phyloP scores from a whole-genome alignment of 2,797 vertebrate species.

The Bradypodion pumilum region DNA sequence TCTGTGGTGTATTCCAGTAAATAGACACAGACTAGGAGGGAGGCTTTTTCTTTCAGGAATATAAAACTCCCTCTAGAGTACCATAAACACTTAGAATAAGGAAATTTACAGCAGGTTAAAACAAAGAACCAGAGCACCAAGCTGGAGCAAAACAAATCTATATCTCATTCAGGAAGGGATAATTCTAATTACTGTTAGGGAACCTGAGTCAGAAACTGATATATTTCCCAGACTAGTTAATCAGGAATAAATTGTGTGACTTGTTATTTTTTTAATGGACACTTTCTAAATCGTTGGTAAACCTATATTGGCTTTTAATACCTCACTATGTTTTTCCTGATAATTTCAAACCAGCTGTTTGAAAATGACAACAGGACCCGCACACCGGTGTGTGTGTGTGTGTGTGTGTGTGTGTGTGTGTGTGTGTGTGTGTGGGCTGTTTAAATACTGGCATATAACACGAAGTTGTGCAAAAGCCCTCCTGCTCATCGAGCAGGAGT shows the following conservation, averaged over 20 bases:
- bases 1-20: too few relatives aligned
- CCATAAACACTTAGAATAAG: background rate
- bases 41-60: background rate
- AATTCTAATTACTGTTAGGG: constrained; percentile 1
- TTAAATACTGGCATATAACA: too few relatives aligned
- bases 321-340: constrained; percentile 6
- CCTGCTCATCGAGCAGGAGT: too few relatives aligned
- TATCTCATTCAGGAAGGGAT: background rate
- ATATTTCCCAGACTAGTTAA: background rate
- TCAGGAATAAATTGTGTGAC: constrained; percentile 9
- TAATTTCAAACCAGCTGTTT: constrained; percentile 33
- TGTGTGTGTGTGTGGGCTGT: too few relatives aligned
- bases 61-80: background rate
- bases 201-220: background rate
- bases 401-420: too few relatives aligned
- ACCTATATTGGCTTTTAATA: constrained; percentile 4
- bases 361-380: constrained; percentile 39
- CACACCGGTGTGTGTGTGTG: constrained; percentile 60
- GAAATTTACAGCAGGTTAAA: background rate
- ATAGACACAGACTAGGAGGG: background rate
- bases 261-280: background rate
- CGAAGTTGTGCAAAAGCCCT: too few relatives aligned
- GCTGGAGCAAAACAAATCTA: background rate
- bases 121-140: too few relatives aligned
- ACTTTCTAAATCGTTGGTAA: background rate